phyloP scores from a whole-genome alignment of 2,888 invertebrate genomes.

The Podabrus alpinus region DNA sequence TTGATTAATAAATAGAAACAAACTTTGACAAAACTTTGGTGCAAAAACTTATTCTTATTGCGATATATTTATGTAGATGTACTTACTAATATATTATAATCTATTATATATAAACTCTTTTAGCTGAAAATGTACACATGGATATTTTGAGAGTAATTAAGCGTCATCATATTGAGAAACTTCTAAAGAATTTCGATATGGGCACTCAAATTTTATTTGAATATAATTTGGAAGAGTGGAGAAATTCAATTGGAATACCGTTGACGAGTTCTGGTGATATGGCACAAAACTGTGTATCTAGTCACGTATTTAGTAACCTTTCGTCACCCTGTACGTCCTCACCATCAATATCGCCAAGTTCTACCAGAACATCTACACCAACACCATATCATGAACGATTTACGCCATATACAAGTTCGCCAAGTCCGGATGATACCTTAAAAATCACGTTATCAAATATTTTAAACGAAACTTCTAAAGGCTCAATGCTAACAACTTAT shows the following conservation, averaged over 20 bases:
- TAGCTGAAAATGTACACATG: neutral
- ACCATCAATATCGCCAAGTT: neutral
- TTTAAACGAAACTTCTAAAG: too few species aligned
- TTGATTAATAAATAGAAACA: neutral
- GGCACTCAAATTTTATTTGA: constrained; percentile 37
- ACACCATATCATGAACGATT: neutral
- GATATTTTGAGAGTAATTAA: constrained; percentile 18
- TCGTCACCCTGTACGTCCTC: too few species aligned
- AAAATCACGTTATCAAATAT: too few species aligned
- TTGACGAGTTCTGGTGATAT: too few species aligned
- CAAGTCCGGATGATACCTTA: too few species aligned
- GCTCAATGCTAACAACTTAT: constrained; percentile 14
- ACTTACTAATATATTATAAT: neutral
- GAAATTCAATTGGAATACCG: constrained; percentile 31
- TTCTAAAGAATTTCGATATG: constrained; percentile 31
- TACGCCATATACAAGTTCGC: too few species aligned
- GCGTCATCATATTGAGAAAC: constrained; percentile 29
- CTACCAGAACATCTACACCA: neutral
- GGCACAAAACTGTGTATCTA: too few species aligned
- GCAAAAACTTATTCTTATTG: too few species aligned
- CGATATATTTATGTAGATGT: too few species aligned
- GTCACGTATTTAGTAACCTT: too few species aligned
- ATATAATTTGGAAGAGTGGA: constrained; percentile 33
- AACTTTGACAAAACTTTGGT: too few species aligned
- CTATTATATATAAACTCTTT: neutral